These are phyloP conservation scores for Gobionotothen gibberifrons DNA, from an alignment of 2,797 vertebrate genomes.

Conservation along the genomic window DNA sequence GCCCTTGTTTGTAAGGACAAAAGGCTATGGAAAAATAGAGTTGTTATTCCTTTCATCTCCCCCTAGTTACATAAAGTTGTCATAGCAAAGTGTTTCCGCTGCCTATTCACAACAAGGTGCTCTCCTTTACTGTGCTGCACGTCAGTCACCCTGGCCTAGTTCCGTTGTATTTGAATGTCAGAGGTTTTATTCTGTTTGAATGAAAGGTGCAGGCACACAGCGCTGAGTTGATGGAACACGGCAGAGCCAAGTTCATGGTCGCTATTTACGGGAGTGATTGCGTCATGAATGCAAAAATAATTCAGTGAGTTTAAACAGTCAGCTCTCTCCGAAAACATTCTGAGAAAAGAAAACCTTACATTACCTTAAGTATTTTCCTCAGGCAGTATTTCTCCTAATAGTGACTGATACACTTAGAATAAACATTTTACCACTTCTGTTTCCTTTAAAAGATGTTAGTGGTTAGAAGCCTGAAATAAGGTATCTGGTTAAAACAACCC, in stretches of 20 bases:
- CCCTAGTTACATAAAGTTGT: constrained; percentile 63
- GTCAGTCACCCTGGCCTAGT: constrained; percentile 78
- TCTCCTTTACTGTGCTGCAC: constrained; percentile 48
- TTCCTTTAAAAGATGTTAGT: too few relatives aligned
- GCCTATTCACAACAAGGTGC: constrained; percentile 49
- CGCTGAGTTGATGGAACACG: constrained; percentile 32
- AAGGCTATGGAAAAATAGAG: constrained; percentile 40
- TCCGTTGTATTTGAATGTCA: constrained; percentile 63
- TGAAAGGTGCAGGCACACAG: constrained; percentile 36
- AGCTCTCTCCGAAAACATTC: neutral
- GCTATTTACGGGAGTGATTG: constrained; percentile 47
- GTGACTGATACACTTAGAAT: too few relatives aligned
- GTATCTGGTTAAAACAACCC: too few relatives aligned
- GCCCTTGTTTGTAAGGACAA: constrained; percentile 58
- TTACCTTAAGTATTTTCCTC: too few relatives aligned
- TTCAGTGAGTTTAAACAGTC: neutral
- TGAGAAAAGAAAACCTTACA: neutral
- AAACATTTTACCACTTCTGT: too few relatives aligned
- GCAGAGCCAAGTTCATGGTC: constrained; percentile 20
- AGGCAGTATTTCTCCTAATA: too few relatives aligned
- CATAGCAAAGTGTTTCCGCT: constrained; percentile 43
- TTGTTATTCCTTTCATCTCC: constrained; percentile 53
- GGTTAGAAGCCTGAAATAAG: too few relatives aligned
- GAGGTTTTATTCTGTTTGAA: constrained; percentile 57
- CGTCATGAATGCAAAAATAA: constrained; percentile 24